Evolutionary conservation across 1,140 invertebrate species (phyloP), one percentile per base, ranked within the genome.

Genomic region (Laupala kohalensis): DNA sequence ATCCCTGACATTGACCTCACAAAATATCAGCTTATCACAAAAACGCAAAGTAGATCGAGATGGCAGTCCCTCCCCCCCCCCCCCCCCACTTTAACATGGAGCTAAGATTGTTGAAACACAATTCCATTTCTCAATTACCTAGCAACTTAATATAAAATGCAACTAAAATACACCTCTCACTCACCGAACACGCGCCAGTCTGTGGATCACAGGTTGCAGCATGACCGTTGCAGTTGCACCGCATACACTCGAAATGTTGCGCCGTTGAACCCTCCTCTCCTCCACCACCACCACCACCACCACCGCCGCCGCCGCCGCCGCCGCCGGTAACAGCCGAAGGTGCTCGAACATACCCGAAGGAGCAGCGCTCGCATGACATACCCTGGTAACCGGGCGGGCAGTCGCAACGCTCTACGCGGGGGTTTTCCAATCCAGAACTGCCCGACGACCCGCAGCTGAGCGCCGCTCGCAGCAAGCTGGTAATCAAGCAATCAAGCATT

Each of bases 161-260:
- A n/a, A n/a, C n/a, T n/a, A n/a, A n/a, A n/a, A n/a, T n/a, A n/a
- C n/a, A n/a, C n/a, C n/a, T 53, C 37, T 53, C 9, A 78, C 90
- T 91, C 73, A 90, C 87, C 6, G 84, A 84, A 77, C 95, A 97
- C 74, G 89, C 86, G 15, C 91, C 92, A 69, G 88, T 87, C 77
- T 86, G 84, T 5, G 89, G 83, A 78, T 96, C 89, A 78, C 96
- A 98, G 0, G 87, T 85, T n/a, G 84, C 81, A 0, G 94, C 90
- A 80, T 97, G 95, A 3, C 90, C 89, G 79, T 97, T 91, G 79
- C 96, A 98, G 71, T 94, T 87, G 77, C 96, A 98, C 75, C 89
- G 89, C 28, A 90, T 84, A 80, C 97, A 99, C 74, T 88, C 37
- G 37, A 53, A 53, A 19, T 9, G 9, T 81, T 80, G 86, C 85